Conservation (phyloP, 2,797 vertebrate species). For the Streptopelia turtur region DNA sequence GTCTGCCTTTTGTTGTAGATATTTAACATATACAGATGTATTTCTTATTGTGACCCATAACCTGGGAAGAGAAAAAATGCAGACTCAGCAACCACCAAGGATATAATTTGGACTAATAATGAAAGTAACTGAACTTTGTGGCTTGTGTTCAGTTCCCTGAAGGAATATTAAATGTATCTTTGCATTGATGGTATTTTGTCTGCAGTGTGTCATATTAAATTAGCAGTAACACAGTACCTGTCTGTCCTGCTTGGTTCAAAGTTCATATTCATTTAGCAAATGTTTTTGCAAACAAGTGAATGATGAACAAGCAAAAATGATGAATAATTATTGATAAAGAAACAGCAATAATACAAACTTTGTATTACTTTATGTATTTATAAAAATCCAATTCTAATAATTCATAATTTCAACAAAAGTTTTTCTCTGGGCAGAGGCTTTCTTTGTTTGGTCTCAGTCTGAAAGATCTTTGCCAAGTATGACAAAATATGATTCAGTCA, state of each 20-base stretch:
- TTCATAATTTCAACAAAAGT: neutral
- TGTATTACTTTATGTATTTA: neutral
- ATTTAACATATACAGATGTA: neutral
- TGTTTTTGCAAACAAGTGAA: conserved; percentile 29
- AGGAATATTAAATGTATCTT: conserved; percentile 40
- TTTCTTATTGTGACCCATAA: neutral
- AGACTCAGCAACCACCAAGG: neutral
- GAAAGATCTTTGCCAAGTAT: conserved; percentile 48
- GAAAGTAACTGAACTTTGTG: conserved; percentile 33
- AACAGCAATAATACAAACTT: neutral
- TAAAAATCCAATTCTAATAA: neutral
- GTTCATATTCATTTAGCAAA: neutral
- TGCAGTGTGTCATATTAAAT: conserved; percentile 34
- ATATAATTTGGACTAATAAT: conserved; percentile 26
- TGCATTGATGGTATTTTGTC: conserved; percentile 37
- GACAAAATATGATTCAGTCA: conserved; percentile 45
- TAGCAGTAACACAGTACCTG: conserved; percentile 15
- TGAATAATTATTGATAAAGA: neutral
- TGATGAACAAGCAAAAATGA: neutral
- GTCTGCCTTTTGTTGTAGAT: neutral
- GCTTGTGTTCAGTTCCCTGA: conserved; percentile 12
- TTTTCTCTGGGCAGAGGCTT: conserved; percentile 12
- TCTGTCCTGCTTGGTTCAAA: conserved; percentile 23
- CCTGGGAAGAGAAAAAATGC: neutral
- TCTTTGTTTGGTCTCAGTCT: conserved; percentile 48